Conservation (phyloP, 2,888 invertebrate species). For the Tipula lateralis region DNA sequence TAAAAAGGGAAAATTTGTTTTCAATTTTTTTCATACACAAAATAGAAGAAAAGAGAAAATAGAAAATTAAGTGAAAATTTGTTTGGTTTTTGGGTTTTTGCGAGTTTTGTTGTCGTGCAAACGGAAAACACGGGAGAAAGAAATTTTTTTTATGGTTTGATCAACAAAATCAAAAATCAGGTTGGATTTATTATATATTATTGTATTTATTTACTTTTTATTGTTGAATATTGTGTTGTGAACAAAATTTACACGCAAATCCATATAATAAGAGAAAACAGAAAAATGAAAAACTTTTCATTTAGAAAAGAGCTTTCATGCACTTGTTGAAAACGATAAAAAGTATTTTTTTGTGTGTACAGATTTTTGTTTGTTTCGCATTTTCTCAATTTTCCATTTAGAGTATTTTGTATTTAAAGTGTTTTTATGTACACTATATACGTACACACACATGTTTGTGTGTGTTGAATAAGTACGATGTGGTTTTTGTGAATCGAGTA, state of each 20-base stretch:
- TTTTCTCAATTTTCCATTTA: neutral
- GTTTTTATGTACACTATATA: neutral
- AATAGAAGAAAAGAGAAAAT: neutral
- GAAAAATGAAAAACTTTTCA: neutral
- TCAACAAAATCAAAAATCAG: neutral
- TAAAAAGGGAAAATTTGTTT: neutral
- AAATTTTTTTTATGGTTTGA: neutral
- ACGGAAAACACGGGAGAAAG: neutral
- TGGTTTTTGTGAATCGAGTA: neutral
- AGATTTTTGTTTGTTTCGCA: neutral
- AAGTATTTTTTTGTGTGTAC: neutral
- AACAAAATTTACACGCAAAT: neutral
- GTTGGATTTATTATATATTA: slow-evolving; percentile 11
- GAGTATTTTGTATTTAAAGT: neutral
- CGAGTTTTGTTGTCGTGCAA: neutral
- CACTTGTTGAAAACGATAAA: neutral
- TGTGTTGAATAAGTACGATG: neutral
- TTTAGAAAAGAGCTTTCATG: neutral
- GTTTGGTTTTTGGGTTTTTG: neutral
- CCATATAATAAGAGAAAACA: neutral
- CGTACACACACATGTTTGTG: neutral
- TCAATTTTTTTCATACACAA: neutral
- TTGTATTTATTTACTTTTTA: neutral
- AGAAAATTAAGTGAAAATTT: neutral
- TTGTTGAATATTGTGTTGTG: neutral